Percentiles rank a stretch among this genome's conserved stretches.
Evolutionary conservation across 2,888 invertebrate species (phyloP).

Genomic region (Diarsia brunnea): DNA sequence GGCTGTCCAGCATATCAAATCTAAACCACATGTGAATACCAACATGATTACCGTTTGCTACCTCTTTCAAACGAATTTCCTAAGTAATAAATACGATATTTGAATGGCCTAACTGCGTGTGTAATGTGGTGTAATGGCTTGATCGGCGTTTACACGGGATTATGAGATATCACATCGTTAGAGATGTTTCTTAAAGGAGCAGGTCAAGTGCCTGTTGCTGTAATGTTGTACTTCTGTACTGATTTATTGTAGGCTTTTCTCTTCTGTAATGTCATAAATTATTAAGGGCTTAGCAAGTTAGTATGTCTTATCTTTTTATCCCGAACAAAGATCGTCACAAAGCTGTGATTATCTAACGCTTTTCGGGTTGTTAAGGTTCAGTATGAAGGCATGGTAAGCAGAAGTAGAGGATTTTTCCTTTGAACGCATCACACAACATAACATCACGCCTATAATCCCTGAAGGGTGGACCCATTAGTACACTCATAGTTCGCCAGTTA

Average conservation of each 20-base stretch:
- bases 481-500: no score
- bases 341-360: slow-evolving; percentile 15
- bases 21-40: slow-evolving; percentile 70
- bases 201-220: slow-evolving; percentile 49
- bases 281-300: slow-evolving; percentile 4
- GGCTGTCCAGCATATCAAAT: slow-evolving; percentile 63
- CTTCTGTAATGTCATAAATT: slow-evolving; percentile 13
- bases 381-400: background rate
- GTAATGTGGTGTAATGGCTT: slow-evolving; percentile 43
- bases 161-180: slow-evolving; percentile 60
- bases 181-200: slow-evolving; percentile 33
- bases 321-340: slow-evolving; percentile 11
- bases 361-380: background rate
- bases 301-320: slow-evolving; percentile 32
- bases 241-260: slow-evolving; percentile 32
- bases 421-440: no score
- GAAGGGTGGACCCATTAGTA: no score
- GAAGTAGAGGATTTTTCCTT: background rate
- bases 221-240: slow-evolving; percentile 24
- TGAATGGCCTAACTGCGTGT: slow-evolving; percentile 23
- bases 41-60: slow-evolving; percentile 43
- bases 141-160: slow-evolving; percentile 74
- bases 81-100: slow-evolving; percentile 46
- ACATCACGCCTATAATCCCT: no score
- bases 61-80: slow-evolving; percentile 32